phyloP scores from a whole-genome alignment of 2,888 invertebrate genomes.

The Eilema depressum region DNA sequence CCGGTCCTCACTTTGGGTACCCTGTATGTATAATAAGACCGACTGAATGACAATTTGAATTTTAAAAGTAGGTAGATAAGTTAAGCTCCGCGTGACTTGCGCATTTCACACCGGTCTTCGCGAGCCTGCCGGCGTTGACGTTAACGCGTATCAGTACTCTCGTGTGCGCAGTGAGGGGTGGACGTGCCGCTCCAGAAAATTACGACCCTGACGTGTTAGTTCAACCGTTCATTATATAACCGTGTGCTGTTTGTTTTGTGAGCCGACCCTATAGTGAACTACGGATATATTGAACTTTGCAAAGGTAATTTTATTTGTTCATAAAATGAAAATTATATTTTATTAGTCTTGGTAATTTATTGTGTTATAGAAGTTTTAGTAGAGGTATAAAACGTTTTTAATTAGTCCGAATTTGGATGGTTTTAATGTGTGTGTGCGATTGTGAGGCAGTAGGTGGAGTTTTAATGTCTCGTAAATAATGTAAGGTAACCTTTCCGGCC shows the following conservation, averaged over 20 bases:
- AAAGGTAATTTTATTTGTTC: conserved; percentile 55
- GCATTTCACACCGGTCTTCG: conserved; percentile 80
- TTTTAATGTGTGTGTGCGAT: conserved; percentile 32
- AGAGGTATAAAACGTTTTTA: conserved; percentile 25
- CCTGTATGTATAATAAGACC: conserved; percentile 71
- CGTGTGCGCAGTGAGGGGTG: conserved; percentile 56
- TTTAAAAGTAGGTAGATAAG: conserved; percentile 79
- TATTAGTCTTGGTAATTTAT: conserved; percentile 27
- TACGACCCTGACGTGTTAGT: conserved; percentile 67
- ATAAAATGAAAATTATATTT: conserved; percentile 16
- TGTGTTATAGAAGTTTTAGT: conserved; percentile 33
- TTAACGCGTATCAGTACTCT: conserved; percentile 75
- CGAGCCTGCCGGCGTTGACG: conserved; percentile 67
- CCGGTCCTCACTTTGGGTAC: conserved; percentile 59
- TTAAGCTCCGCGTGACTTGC: conserved; percentile 82
- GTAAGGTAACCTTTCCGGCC: conserved; percentile 29
- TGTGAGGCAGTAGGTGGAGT: conserved; percentile 27
- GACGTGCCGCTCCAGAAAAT: conserved; percentile 57
- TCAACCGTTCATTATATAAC: conserved; percentile 79
- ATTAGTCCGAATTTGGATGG: conserved; percentile 30
- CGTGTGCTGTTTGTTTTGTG: conserved; percentile 80
- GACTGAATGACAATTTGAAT: conserved; percentile 78
- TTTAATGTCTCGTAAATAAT: conserved; percentile 46
- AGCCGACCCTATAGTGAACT: conserved; percentile 54
- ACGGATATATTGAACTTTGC: conserved; percentile 59